Evolutionary conservation across 2,797 vertebrate species (phyloP).

Genomic region (Hemibagrus guttatus): DNA sequence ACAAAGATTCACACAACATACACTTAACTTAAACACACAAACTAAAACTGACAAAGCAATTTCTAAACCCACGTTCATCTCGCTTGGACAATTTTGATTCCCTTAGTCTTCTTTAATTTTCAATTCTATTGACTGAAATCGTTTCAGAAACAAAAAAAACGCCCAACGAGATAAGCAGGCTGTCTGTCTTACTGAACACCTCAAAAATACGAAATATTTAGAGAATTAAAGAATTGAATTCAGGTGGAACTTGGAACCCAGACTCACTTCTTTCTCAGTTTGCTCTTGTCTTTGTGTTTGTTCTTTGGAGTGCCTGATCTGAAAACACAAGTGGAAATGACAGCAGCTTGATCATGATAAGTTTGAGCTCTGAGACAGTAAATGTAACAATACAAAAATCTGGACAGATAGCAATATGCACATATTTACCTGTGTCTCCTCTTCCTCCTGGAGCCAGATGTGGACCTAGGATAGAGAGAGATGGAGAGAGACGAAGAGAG

Average conservation of each 20-base stretch:
- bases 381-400: background rate
- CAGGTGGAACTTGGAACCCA: background rate
- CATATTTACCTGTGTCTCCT: slow-evolving; percentile 88
- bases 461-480: slow-evolving; percentile 77
- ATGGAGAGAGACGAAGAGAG: background rate
- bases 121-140: background rate
- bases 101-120: background rate
- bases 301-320: slow-evolving; percentile 92
- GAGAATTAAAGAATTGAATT: too few relatives aligned
- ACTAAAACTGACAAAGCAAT: background rate
- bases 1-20: slow-evolving; percentile 16
- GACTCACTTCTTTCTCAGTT: slow-evolving; percentile 89
- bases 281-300: slow-evolving; percentile 97
- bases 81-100: background rate
- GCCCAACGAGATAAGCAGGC: background rate
- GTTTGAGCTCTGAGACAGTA: background rate
- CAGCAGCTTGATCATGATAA: background rate
- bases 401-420: background rate
- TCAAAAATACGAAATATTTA: too few relatives aligned
- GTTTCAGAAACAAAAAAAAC: background rate
- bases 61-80: background rate
- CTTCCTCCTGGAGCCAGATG: slow-evolving; percentile 90
- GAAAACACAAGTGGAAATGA: slow-evolving; percentile 38
- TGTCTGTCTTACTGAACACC: background rate
- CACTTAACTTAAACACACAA: background rate